Evolutionary conservation across 2,797 vertebrate genomes (phyloP), one percentile per base, ranked within the genome.

Genomic region (Balearica regulorum): DNA sequence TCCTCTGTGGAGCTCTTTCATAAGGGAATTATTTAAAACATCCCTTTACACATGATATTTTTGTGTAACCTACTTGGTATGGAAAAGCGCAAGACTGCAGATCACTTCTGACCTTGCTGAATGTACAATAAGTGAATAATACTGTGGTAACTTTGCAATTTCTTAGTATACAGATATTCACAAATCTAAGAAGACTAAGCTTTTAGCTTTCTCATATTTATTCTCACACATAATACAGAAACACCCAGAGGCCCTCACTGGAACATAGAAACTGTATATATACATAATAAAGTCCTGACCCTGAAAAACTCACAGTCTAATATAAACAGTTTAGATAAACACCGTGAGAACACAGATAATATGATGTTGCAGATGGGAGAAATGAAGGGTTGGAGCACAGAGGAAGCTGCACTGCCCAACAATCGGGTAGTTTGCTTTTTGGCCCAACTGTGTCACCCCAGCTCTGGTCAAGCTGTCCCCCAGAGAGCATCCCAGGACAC

Each of bases 91-190:
- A 85, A 93, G 39, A 71, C 15, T 66, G 12, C 13, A 83, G 80
- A 60, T 41, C 46, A 55, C 28, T 71, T 96, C 84, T 92, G 89
- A 96, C 71, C 69, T 95, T 69, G 46, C 5, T 37, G 69, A 91
- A 80, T 70, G 15, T 35, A 94, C 41, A 70, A 5, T 5, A 93
- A 87, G 68, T 70, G 11, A 91, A 46, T 54, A 83, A 71, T 4
- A 31, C 41, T 37, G 2, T 4, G 20, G 48, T 21, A 70, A 90
- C 22, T 66, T 68, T 35, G 11, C 7, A 64, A 43, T 86, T 72
- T 88, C 33, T 78, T 83, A 68, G 28, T 53, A 81, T 70, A 62
- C 48, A 66, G 39, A 81, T 62, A 79, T 51, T 79, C 65, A 44
- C 44, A 57, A 62, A 22, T 18, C 57, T 87, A 44, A 41, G 35